Base-by-base conservation (phyloP, 2,888 invertebrate genomes). In the Arctia plantaginis region DNA sequence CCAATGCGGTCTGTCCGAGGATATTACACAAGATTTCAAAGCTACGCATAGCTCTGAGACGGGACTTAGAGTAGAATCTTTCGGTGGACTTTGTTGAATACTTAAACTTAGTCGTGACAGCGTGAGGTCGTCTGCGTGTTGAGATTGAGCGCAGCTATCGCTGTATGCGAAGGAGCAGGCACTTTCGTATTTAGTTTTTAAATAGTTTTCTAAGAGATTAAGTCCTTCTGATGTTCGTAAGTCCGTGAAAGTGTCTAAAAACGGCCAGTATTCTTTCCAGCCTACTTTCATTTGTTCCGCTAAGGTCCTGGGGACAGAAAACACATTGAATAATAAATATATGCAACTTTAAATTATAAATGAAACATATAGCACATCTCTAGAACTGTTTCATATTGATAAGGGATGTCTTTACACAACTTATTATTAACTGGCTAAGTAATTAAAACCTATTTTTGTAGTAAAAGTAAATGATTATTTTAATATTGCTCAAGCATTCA, bases 221-320 rank as follows among this genome's bases (percentile, higher is more conserved):
- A 99, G 95, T 0, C 99, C 99, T 73, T 98, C 97, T 0, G 94
- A 89, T 0, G 97, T 96, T 0, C 97, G 93, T 12, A 99, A 95
- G 91, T 99, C 98, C 0, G 98, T 96, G 91, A 98, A 99, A 2
- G 97, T 96, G 83, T 98, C 97, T 23, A 99, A 93, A 90, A 99
- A 99, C 12, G 97, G 97, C 99, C 99, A 99, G 93, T 98, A 98
- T 88, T 99, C 99, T 78, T 97, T 97, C 99, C 99, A 99, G 18
- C 97, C 96, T 0, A 98, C 96, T 72, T 97, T 96, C 90, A 97
- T 96, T 90, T 98, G 96, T 79, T 97, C 96, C 0, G 98, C 98
- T 80, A 98, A 90, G 81, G 96, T 95, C 86, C 97, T 97, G 90
- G 66, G n/a, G n/a, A 33, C n/a, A 20, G 7, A 23, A 73, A 44